Evolutionary conservation across 1,140 invertebrate species (phyloP).

Genomic region (Chironomus tepperi): DNA sequence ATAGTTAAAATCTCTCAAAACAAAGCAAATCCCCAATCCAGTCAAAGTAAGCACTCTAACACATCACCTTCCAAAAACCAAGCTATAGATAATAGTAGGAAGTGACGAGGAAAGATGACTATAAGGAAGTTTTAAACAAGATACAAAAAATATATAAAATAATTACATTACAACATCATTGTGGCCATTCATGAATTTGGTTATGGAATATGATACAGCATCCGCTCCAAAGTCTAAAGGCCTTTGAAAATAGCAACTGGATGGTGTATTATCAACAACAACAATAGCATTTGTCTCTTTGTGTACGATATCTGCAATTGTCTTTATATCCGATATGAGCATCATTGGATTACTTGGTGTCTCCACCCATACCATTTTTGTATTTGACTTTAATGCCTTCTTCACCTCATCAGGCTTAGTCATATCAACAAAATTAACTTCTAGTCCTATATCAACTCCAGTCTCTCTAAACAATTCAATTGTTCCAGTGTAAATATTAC

Average conservation of each 20-base stretch:
- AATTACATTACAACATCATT: conserved; percentile 66
- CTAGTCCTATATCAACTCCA: conserved; percentile 48
- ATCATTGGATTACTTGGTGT: conserved; percentile 76
- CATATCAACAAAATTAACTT: conserved; percentile 63
- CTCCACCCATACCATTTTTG: conserved; percentile 74
- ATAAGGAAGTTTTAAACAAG: no score
- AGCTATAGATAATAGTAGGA: no score
- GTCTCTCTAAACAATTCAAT: conserved; percentile 42
- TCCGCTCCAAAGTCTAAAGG: conserved; percentile 72
- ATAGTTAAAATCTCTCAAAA: no score
- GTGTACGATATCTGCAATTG: conserved; percentile 46
- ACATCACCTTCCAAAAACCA: no score
- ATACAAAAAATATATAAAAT: background rate
- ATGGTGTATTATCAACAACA: conserved; percentile 78
- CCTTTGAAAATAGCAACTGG: conserved; percentile 69
- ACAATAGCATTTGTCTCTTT: conserved; percentile 54
- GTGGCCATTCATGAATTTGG: conserved; percentile 85
- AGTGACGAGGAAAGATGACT: no score
- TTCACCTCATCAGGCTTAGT: conserved; percentile 50
- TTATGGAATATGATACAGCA: conserved; percentile 67
- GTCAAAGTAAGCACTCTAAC: no score
- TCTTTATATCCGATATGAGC: conserved; percentile 65
- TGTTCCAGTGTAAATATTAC: conserved; percentile 77
- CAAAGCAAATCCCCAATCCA: no score
- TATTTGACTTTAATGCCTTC: conserved; percentile 57